phyloP scores from a whole-genome alignment of 2,888 invertebrate genomes.

The Drepana falcataria region DNA sequence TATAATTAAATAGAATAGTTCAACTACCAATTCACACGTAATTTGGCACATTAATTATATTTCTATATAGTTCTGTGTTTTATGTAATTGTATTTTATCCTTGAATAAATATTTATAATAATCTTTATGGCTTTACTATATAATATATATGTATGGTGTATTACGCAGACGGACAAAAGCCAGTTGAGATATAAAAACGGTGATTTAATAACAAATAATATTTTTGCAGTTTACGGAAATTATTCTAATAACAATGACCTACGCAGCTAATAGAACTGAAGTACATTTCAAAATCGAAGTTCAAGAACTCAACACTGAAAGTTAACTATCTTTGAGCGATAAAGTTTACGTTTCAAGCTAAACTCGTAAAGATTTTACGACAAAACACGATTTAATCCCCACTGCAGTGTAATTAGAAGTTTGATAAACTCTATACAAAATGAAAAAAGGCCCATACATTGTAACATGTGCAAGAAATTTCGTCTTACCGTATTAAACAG shows the following conservation, averaged over 20 bases:
- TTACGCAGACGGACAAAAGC: no score
- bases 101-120: no score
- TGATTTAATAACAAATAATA: background rate
- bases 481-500: conserved; percentile 69
- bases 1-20: no score
- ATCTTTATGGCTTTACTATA: no score
- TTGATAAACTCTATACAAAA: conserved; percentile 45
- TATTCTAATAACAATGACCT: background rate
- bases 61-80: no score
- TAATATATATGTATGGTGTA: no score
- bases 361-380: conserved; percentile 57
- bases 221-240: background rate
- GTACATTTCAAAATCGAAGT: conserved; percentile 28
- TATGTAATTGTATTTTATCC: no score
- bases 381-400: conserved; percentile 46
- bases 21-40: no score
- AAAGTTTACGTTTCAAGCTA: conserved; percentile 59
- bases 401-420: conserved; percentile 61
- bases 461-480: conserved; percentile 47
- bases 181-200: background rate
- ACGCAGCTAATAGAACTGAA: conserved; percentile 21
- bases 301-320: conserved; percentile 32
- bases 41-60: no score
- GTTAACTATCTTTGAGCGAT: conserved; percentile 31
- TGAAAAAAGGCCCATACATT: conserved; percentile 57